Evolutionary conservation across 2,113 vertebrate genomes (phyloP).

Genomic region (Tyto alba): DNA sequence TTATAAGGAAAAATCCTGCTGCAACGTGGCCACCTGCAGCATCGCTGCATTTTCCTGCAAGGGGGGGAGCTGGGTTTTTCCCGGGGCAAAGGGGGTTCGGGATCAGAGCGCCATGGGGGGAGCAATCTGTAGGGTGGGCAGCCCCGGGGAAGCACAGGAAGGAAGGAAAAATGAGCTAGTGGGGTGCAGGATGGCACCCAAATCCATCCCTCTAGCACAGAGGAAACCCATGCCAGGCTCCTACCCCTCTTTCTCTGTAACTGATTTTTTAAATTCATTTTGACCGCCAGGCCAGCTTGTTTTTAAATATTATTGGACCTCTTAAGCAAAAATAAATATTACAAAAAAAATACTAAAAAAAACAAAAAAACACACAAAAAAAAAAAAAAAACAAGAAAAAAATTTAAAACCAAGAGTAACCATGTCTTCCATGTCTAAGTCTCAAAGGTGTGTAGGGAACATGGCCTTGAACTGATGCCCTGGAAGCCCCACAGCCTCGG

Average conservation of each 20-base stretch:
- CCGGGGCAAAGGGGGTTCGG: not conserved
- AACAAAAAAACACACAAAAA: constrained; percentile 11
- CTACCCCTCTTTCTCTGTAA: not conserved
- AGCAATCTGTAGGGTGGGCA: not conserved
- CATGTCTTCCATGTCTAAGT: constrained; percentile 87
- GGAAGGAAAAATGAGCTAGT: not conserved
- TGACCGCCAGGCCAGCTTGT: not conserved
- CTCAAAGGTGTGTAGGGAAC: constrained; percentile 70
- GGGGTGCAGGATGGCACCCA: not conserved
- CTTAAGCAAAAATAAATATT: constrained; percentile 76
- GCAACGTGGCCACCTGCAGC: not conserved
- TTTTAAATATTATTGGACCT: constrained; percentile 79
- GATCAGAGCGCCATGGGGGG: not conserved
- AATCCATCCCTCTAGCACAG: not conserved
- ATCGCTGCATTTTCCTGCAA: not conserved
- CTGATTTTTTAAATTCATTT: constrained; percentile 52
- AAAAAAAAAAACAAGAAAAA: constrained; percentile 63
- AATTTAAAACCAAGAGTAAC: constrained; percentile 66
- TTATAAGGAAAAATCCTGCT: not conserved
- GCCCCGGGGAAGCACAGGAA: accelerated
- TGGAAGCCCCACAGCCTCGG: constrained; percentile 73
- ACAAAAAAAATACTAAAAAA: constrained; percentile 66
- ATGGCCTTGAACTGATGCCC: constrained; percentile 77
- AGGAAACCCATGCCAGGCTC: not conserved
- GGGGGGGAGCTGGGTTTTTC: not conserved